Evolutionary conservation across 1,140 invertebrate genomes (phyloP), one percentile per base, ranked within the genome.

Genomic region (Trialeurodes vaporariorum): DNA sequence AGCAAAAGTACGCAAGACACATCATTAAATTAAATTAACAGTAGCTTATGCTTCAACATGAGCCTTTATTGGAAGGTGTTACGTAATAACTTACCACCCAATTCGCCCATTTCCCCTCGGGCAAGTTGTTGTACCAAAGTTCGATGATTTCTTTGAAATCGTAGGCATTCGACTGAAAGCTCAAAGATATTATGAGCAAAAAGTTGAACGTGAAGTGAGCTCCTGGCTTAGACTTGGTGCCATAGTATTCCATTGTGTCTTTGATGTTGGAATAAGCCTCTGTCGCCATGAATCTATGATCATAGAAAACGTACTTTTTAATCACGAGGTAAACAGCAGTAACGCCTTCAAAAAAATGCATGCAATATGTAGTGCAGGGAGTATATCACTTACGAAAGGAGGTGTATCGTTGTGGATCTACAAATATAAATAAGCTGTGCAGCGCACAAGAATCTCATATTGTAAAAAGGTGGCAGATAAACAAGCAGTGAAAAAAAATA

Each of bases 11-110:
- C n/a, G n/a, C n/a, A n/a, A n/a, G n/a, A n/a, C n/a, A n/a, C n/a
- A n/a, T n/a, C n/a, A n/a, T n/a, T n/a, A n/a, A n/a, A n/a, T n/a
- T n/a, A n/a, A n/a, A n/a, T n/a, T n/a, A n/a, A n/a, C n/a, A n/a
- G n/a, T n/a, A n/a, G n/a, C n/a, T n/a, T n/a, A n/a, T n/a, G n/a
- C n/a, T n/a, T n/a, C n/a, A n/a, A n/a, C n/a, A n/a, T n/a, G n/a
- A n/a, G n/a, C n/a, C n/a, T n/a, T n/a, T n/a, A n/a, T n/a, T n/a
- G n/a, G 34, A 49, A 49, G 5, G 17, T 27, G 25, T 12, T 67
- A 17, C n/a, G n/a, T n/a, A n/a, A n/a, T n/a, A 64, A 59, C 34
- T 67, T 17, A 85, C 82, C 75, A 84, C 78, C 83, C 84, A 86
- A 70, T 85, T 85, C 5, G 83, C 72, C 66, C 80, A 79, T 1